Evolutionary conservation across 2,888 invertebrate species (phyloP), one percentile per base, ranked within the genome.

Genomic region (Morpho achilles): DNA sequence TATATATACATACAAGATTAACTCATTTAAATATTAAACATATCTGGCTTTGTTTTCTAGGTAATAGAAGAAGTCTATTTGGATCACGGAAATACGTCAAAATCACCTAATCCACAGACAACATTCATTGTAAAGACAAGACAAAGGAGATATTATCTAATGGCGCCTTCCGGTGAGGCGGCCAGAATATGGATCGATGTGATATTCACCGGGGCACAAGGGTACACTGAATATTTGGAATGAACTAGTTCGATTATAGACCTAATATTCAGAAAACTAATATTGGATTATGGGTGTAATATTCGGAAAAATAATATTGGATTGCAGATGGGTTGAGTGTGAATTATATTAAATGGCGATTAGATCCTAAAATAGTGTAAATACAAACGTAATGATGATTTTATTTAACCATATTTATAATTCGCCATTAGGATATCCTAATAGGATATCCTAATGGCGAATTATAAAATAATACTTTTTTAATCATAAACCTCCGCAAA

Each of bases 111-210:
- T 70, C 96, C 97, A 0, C 95, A 96, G 61, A 93, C 97, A 62
- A 98, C 98, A 3, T 98, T 99, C 81, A 97, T 98, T 73, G 96
- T 99, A 60, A 98, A 98, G 87, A 98, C 98, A 0, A 93, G 95
- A 66, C 96, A 97, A 69, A 92, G 98, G 56, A 93, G 95, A 53
- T 98, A 97, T 84, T 96, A 96, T 82, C 91, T 99, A 46, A 96
- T 98, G 93, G 98, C 98, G 7, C 97, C 98, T 0, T 96, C 97
- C 1, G 95, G 98, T 7, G 98, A 98, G 78, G 96, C 98, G 0
- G 98, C 98, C 90, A 91, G 98, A 66, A 97, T 99, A 71, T 99
- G 99, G 99, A 97, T 99, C 56, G 99, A 99, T 87, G 97, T 97
- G 7, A 94, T 97, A 53, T 97, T 97, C 85, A 97, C 97, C 0